phyloP scores from a whole-genome alignment of 2,888 invertebrate genomes.

The Hymenopus coronatus region DNA sequence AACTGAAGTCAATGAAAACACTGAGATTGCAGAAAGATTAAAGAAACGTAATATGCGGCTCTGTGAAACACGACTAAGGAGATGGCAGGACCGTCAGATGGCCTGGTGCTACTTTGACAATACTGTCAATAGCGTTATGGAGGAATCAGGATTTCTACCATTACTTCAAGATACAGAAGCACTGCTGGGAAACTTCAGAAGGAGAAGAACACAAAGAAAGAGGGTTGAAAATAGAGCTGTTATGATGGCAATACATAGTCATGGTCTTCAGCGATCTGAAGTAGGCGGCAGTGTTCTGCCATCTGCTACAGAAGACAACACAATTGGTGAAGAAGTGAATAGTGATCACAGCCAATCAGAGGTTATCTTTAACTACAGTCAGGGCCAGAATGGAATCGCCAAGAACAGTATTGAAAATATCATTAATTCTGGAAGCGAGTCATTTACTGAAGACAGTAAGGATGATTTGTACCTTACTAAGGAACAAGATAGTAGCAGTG shows the following conservation, averaged over 20 bases:
- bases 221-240: conserved; percentile 69
- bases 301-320: neutral
- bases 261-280: conserved; percentile 57
- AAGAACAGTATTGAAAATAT: neutral
- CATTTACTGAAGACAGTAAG: neutral
- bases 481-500: neutral
- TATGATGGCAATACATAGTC: conserved; percentile 70
- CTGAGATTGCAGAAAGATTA: neutral
- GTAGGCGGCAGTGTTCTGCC: neutral
- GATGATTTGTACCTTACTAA: neutral
- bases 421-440: neutral
- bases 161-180: conserved; percentile 41
- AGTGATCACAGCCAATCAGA: neutral
- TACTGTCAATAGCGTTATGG: conserved; percentile 65
- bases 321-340: neutral
- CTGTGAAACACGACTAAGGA: conserved; percentile 40
- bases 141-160: conserved; percentile 56
- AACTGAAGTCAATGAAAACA: neutral
- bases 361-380: neutral
- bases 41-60: neutral
- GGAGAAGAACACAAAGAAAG: conserved; percentile 44
- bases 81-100: conserved; percentile 67
- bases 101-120: conserved; percentile 67
- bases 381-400: neutral
- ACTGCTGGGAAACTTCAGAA: conserved; percentile 42